Evolutionary conservation across 2,888 invertebrate species (phyloP), one percentile per base, ranked within the genome.

Genomic region (Himalopsyche kuldschensis): DNA sequence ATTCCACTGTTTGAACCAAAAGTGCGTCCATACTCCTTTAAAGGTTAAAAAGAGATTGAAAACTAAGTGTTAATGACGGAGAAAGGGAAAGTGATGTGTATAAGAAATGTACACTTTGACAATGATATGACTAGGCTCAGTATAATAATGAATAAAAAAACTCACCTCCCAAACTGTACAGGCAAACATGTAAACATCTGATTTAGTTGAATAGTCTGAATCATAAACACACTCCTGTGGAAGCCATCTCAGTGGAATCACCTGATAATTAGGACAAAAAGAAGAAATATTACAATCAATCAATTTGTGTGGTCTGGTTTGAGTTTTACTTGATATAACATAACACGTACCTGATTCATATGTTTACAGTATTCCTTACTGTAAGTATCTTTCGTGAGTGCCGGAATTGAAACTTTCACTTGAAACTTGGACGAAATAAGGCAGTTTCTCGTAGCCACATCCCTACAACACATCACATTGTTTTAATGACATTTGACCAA

Each of bases 381-480:
- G 89, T 98, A 97, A 0, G 97, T 96, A 87, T 97, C 98, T 87
- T 95, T 94, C 47, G 95, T 95, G 87, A 96, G 93, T 47, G 95
- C 95, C 0, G 96, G 94, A 89, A 94, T 92, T 1, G 97, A 95
- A 82, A 98, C 93, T 91, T 98, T 98, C 32, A 97, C 94, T 47
- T 94, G 93, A 41, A 98, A 92, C 87, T 94, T 94, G 27, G 96
- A 95, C 0, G 97, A 95, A 84, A 98, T 95, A 84, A 98, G 92
- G 89, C 98, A 97, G 90, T 98, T 98, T 20, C 98, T 94, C 0
- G 98, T 95, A 1, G 98, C 97, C 87, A 99, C 93, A 90, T 99
- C 98, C 88, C 93, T 92, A 90, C 78, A 82, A 75, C 17, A 3
- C 55, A 75, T 41, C 30, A 6, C 47, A 78, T 15, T 20, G 31